A percentile compares a stretch with the other conserved stretches of the same genome.
Evolutionary conservation across 1,140 invertebrate species (phyloP).

Genomic region (Oedothorax gibbosus): DNA sequence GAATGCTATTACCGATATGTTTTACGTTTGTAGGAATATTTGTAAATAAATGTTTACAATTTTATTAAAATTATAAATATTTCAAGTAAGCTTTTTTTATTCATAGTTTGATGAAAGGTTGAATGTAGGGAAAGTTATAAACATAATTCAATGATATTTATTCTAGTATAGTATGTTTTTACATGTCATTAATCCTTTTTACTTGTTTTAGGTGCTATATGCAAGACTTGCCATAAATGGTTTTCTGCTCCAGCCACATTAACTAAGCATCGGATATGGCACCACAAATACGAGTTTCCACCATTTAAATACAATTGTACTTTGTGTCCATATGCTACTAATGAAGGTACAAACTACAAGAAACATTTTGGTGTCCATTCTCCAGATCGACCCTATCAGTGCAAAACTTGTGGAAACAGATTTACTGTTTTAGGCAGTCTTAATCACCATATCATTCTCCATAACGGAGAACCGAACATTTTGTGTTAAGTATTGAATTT

Average conservation of each 20-base stretch:
- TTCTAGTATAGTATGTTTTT: too few relatives aligned
- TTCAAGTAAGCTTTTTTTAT: too few relatives aligned
- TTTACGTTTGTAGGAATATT: too few relatives aligned
- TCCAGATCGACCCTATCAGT: conserved; percentile 68
- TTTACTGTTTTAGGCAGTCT: conserved; percentile 25
- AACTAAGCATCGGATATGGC: conserved; percentile 32
- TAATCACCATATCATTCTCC: conserved; percentile 10
- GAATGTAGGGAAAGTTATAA: too few relatives aligned
- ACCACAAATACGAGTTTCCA: conserved; percentile 33
- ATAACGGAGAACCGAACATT: conserved; percentile 7
- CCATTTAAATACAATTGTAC: conserved; percentile 22
- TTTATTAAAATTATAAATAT: too few relatives aligned
- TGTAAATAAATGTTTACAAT: too few relatives aligned
- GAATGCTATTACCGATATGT: too few relatives aligned
- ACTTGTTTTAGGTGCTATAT: conserved; percentile 10
- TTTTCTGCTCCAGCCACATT: conserved; percentile 24
- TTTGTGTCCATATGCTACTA: conserved; percentile 38
- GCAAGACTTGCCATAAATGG: conserved; percentile 35
- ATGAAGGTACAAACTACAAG: conserved; percentile 63
- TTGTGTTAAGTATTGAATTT: too few relatives aligned
- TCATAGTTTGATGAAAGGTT: too few relatives aligned
- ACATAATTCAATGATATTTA: too few relatives aligned
- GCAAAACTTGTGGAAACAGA: conserved; percentile 40
- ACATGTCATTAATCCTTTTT: too few relatives aligned
- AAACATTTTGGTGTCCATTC: conserved; percentile 68